These are phyloP conservation scores for Pherbina coryleti DNA, from an alignment of 2,888 invertebrate species.

Conservation along the genomic window DNA sequence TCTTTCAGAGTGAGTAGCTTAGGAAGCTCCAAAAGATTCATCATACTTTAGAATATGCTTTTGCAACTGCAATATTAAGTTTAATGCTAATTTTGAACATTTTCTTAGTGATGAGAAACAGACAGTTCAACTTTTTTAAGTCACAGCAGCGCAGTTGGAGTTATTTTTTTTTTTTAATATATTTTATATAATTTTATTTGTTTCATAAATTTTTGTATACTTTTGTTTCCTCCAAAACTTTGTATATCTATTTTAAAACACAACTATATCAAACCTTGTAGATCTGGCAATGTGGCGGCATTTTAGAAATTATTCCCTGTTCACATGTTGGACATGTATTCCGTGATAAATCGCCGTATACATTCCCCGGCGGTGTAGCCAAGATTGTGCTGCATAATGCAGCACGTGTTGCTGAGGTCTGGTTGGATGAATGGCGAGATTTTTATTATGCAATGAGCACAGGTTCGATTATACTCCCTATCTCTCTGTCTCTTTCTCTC, in stretches of 20 bases:
- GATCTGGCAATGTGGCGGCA: constrained; percentile 98
- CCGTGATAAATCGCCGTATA: constrained; percentile 97
- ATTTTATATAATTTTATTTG: background rate
- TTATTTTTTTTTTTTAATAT: background rate
- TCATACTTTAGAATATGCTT: too few species aligned
- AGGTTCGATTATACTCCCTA: constrained; percentile 76
- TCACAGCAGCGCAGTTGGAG: constrained; percentile 13
- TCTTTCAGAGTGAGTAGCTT: constrained; percentile 69
- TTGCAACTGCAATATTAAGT: background rate
- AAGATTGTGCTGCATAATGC: constrained; percentile 98
- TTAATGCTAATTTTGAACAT: background rate
- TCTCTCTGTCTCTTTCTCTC: constrained; percentile 17
- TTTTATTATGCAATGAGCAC: constrained; percentile 99
- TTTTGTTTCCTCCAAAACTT: constrained; percentile 38
- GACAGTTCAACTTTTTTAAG: background rate
- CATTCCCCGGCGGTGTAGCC: constrained; percentile 98
- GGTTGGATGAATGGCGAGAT: constrained; percentile 99
- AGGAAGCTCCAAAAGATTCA: background rate
- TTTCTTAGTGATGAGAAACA: background rate
- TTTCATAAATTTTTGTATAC: background rate
- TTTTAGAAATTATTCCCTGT: constrained; percentile 94
- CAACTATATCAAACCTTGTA: constrained; percentile 63
- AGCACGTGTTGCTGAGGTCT: constrained; percentile 97
- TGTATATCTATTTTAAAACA: constrained; percentile 42
- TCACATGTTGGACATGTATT: constrained; percentile 98